phyloP scores from a whole-genome alignment of 2,797 vertebrate genomes.

The Sebastes iracundus region DNA sequence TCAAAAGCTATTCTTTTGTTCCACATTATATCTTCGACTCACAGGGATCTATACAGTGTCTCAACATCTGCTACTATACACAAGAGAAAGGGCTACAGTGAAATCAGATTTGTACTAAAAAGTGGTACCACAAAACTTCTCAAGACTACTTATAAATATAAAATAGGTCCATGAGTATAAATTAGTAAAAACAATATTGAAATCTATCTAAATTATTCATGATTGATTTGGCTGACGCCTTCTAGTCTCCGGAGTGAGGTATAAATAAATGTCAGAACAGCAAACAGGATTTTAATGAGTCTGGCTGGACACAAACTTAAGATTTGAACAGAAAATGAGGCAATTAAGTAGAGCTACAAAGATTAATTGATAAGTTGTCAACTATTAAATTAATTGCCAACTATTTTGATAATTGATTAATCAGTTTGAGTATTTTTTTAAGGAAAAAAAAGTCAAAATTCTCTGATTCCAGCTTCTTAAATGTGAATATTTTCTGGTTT shows the following conservation, averaged over 20 bases:
- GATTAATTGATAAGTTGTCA: too few species aligned
- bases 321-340: background rate
- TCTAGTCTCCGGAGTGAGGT: background rate
- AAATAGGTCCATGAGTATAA: background rate
- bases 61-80: constrained; percentile 10
- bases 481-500: too few species aligned
- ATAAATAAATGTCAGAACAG: constrained; percentile 11
- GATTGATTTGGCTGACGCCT: background rate
- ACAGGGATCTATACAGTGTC: background rate
- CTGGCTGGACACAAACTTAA: background rate
- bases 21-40: background rate
- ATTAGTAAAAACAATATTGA: background rate
- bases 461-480: too few species aligned
- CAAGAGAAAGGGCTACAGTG: background rate
- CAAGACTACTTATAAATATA: constrained; percentile 8
- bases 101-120: background rate
- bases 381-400: too few species aligned
- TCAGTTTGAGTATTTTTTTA: too few species aligned
- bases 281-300: background rate
- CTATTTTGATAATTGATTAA: too few species aligned
- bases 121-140: constrained; percentile 8
- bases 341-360: background rate
- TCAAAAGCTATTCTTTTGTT: background rate
- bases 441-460: too few species aligned
- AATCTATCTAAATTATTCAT: background rate